Base-by-base conservation (phyloP, 2,113 vertebrate genomes). In the Calyptomena viridis region DNA sequence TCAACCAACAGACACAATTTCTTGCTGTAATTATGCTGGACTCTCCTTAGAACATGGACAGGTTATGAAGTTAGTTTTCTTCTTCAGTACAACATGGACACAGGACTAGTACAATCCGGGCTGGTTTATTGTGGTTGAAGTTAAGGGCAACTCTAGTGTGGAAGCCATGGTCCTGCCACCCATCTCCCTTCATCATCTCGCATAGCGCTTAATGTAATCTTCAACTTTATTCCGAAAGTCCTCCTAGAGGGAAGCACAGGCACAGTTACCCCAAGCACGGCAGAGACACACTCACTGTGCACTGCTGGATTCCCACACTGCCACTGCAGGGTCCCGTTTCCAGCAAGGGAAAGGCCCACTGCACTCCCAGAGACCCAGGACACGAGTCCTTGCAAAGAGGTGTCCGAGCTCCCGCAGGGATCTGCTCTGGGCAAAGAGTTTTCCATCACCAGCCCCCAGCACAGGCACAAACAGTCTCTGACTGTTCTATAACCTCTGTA, bases 221-320 rank as follows among this genome's bases (percentile, higher is more conserved):
- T 99, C 99, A 97, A 99, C 99, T 96, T 99, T 99, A 97, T 72
- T 99, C 77, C 99, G 98, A 56, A 99, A 99, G 90, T 99, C 99
- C 95, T 99, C 99, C 99, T 99, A 10, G 12, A 19, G 35, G 46
- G 21, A 87, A 91, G 79, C 67, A 91, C 22, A 87, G 76, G 6
- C 82, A 78, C 37, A 13, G 35, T 95, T 31, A 95, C 7, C 35
- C 10, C 2, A 0, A 17, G 40, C 23, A 33, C 2, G 3, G 14
- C 55, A 62, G 37, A 50, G 37, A 24, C 6, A n/a, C 19, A 3
- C 40, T 73, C 49, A 1, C 24, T 2, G 8, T 6, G 68, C 1
- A 2, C 52, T 55, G 86, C 28, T 18, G 46, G 2, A 18, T 28
- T 22, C 55, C 40, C 66, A 50, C 1, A 0, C 24, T 2, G 71